These are phyloP conservation scores for Salvelinus alpinus DNA, from an alignment of 2,113 vertebrate genomes.

Conservation along the genomic window DNA sequence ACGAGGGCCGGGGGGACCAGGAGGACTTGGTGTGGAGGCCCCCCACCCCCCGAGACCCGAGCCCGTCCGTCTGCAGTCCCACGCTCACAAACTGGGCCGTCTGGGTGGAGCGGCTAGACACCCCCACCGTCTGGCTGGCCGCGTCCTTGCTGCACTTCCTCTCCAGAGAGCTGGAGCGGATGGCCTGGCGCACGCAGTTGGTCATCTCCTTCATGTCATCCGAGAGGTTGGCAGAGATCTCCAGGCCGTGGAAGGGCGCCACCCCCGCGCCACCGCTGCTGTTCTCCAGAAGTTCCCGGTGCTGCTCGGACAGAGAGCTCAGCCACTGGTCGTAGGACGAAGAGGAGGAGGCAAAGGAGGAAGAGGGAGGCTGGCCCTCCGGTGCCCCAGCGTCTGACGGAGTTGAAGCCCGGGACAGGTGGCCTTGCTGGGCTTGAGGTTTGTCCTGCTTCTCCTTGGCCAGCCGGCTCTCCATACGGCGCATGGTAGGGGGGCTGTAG, in stretches of 20 bases:
- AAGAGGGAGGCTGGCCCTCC: slow-evolving; percentile 52
- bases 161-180: slow-evolving; percentile 93
- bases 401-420: slow-evolving; percentile 12
- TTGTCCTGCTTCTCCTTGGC: slow-evolving; percentile 32
- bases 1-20: slow-evolving; percentile 86
- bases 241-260: slow-evolving; percentile 76
- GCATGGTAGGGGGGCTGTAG: slow-evolving; percentile 90
- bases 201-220: slow-evolving; percentile 99
- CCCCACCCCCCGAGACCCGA: slow-evolving; percentile 64
- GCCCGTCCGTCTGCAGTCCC: slow-evolving; percentile 87
- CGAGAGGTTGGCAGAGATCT: slow-evolving; percentile 94
- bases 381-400: not conserved
- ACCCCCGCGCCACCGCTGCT: slow-evolving; percentile 48
- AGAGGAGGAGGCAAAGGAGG: slow-evolving; percentile 51
- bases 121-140: slow-evolving; percentile 80
- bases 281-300: slow-evolving; percentile 84
- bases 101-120: slow-evolving; percentile 85
- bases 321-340: slow-evolving; percentile 87
- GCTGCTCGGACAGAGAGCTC: slow-evolving; percentile 89
- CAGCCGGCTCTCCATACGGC: slow-evolving; percentile 73
- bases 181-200: slow-evolving; percentile 95
- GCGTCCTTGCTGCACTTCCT: slow-evolving; percentile 89
- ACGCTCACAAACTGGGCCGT: slow-evolving; percentile 85
- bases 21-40: slow-evolving; percentile 83
- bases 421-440: slow-evolving; percentile 33